Evolutionary conservation across 2,888 invertebrate genomes (phyloP), one percentile per base, ranked within the genome.

Genomic region (Rambutsinella grinnellia): DNA sequence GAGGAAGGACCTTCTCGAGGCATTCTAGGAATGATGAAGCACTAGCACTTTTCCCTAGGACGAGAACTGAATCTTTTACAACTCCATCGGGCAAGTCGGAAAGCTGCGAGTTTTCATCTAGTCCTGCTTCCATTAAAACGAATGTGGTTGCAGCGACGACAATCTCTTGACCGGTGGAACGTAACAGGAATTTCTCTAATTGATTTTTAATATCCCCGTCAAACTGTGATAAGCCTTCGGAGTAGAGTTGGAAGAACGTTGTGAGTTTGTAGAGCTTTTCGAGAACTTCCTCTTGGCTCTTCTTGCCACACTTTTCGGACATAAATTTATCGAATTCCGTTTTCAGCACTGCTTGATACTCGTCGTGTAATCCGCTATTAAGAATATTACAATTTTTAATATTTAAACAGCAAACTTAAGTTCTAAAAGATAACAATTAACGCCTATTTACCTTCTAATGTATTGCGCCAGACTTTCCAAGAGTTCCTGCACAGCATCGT

Each of bases 171-270:
- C 95, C 94, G 56, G 95, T 87, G 0, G 94, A 92, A 87, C 94
- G 95, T 28, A 97, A 87, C 53, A 97, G 88, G 87, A 97, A 95
- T 86, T 94, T 95, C 0, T 90, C 89, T 81, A 96, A 88, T 77
- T 91, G 91, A 0, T 87, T 79, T 86, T 94, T 94, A 24, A 90
- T 88, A 10, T 89, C 88, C 27, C 84, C 84, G 51, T 85, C 85
- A 77, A 87, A 86, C 28, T 84, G 81, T 51, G 85, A 93, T 2
- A 94, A 87, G 0, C 94, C 94, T 85, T 94, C 94, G 83, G 94
- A 93, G 86, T 93, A 95, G 44, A 94, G 87, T 83, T 93, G 90
- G 36, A 94, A 90, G 85, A 94, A 93, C 79, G 91, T 90, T 10
- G 93, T 87, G 63, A 94, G 87, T 62, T 91, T 90, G 85, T 94